Conservation (phyloP, 2,888 invertebrate genomes). For the Spisula subtruncata region DNA sequence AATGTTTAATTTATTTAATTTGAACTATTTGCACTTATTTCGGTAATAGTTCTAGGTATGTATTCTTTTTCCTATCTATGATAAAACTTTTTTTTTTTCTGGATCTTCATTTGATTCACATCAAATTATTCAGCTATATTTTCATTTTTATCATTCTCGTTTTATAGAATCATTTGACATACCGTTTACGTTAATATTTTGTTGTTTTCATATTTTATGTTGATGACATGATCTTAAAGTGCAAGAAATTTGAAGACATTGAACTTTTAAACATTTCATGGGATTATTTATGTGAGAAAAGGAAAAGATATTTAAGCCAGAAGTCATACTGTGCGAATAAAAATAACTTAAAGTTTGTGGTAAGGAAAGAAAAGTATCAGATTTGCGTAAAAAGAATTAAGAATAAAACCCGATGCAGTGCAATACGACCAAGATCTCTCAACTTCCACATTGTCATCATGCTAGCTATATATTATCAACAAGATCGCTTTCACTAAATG, state of each 20-base stretch:
- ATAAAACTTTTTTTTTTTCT: too few species aligned
- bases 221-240: background rate
- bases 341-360: background rate
- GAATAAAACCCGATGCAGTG: too few species aligned
- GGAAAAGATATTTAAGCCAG: background rate
- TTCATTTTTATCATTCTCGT: background rate
- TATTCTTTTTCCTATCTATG: too few species aligned
- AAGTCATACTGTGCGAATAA: background rate
- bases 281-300: slow-evolving; percentile 10
- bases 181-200: background rate
- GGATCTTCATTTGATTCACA: background rate
- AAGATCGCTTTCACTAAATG: background rate
- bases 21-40: too few species aligned
- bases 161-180: background rate
- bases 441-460: background rate
- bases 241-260: background rate
- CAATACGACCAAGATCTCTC: background rate
- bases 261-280: background rate
- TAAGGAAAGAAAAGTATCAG: background rate
- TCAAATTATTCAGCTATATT: background rate
- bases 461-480: background rate
- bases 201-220: background rate
- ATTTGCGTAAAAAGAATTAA: background rate
- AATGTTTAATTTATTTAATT: too few species aligned
- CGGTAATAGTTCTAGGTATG: too few species aligned